Percentiles rank a stretch among this genome's conserved stretches.
Evolutionary conservation across 2,888 invertebrate species (phyloP).

Genomic region (Stegana nigrithorax): DNA sequence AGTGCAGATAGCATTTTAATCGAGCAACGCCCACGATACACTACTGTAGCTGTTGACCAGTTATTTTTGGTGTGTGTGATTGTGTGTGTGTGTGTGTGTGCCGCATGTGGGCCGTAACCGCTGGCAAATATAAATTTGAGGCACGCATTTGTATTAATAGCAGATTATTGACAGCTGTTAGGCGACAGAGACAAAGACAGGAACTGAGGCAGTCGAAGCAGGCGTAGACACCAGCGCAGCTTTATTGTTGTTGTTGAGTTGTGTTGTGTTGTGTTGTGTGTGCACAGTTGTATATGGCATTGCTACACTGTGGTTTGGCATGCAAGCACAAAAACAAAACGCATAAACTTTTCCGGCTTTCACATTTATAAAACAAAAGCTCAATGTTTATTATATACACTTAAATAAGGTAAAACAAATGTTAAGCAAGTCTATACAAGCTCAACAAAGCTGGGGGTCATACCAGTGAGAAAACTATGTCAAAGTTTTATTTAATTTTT

Average conservation of each 20-base stretch:
- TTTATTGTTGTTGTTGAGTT: not conserved
- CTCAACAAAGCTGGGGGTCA: too few relatives aligned
- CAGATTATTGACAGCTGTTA: slow-evolving; percentile 1
- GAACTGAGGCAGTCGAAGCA: too few relatives aligned
- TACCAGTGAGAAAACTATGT: too few relatives aligned
- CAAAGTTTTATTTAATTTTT: not conserved
- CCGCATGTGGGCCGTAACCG: not conserved
- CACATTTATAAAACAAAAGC: too few relatives aligned
- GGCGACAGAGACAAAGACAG: not conserved
- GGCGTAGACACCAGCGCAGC: not conserved
- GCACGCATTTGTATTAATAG: too few relatives aligned
- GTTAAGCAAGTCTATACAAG: too few relatives aligned
- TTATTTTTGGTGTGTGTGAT: too few relatives aligned
- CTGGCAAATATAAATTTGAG: not conserved
- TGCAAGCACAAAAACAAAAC: not conserved
- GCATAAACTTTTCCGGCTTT: not conserved
- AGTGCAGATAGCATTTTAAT: not conserved
- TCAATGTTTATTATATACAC: too few relatives aligned
- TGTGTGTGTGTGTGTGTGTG: too few relatives aligned
- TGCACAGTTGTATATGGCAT: not conserved
- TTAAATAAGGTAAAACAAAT: too few relatives aligned
- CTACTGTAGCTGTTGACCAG: not conserved
- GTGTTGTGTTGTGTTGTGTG: too few relatives aligned
- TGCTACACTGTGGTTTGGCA: not conserved
- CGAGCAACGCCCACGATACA: not conserved